A percentile compares a stretch with the other conserved stretches of the same genome.
Evolutionary conservation across 2,113 vertebrate genomes (phyloP).

Genomic region (Oreochromis spilurus): DNA sequence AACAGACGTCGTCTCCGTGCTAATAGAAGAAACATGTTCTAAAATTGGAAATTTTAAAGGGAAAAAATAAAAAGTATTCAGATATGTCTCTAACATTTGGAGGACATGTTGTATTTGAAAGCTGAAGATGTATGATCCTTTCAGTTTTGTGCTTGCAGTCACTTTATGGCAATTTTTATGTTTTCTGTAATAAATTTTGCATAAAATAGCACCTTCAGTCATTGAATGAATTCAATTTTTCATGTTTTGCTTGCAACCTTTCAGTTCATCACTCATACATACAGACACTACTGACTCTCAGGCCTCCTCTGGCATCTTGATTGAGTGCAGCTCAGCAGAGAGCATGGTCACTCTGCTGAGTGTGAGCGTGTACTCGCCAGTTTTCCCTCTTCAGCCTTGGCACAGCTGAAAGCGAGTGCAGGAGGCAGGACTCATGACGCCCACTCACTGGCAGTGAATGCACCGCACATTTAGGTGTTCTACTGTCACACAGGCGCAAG

Average conservation of each 20-base stretch:
- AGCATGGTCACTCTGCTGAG: conserved; percentile 28
- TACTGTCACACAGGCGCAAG: background rate
- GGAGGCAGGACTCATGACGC: background rate
- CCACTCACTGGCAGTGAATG: background rate
- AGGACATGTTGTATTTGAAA: background rate
- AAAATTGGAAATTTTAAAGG: background rate
- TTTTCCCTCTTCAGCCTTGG: conserved; percentile 36
- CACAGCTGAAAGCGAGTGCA: background rate
- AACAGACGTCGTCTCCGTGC: background rate
- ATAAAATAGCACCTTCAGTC: background rate
- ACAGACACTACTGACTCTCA: background rate
- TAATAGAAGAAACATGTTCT: background rate
- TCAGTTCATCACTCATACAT: background rate
- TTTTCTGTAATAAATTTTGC: conserved; percentile 7
- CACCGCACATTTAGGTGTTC: background rate
- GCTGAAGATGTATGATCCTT: background rate
- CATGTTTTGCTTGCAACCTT: background rate
- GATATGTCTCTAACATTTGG: conserved; percentile 8
- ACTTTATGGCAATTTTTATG: background rate
- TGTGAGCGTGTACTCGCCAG: background rate
- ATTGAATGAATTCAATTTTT: background rate
- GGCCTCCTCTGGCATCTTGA: conserved; percentile 14
- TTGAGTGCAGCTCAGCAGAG: conserved; percentile 25
- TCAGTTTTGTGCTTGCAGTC: background rate
- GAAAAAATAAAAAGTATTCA: background rate